These are phyloP conservation scores for Chanos chanos DNA, from an alignment of 2,797 vertebrate genomes.

Conservation along the genomic window DNA sequence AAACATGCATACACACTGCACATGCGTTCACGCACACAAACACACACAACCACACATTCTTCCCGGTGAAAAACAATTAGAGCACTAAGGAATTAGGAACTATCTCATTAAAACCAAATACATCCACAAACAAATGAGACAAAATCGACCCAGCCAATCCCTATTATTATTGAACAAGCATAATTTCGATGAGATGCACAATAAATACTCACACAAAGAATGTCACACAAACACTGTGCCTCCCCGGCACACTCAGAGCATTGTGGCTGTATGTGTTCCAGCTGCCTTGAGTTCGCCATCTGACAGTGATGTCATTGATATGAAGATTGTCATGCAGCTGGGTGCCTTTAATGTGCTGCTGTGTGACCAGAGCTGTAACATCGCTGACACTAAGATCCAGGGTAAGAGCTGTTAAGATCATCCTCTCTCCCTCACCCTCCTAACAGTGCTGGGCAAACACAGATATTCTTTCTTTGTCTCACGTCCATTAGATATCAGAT, in stretches of 20 bases:
- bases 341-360: conserved; percentile 84
- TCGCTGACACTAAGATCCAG: conserved; percentile 88
- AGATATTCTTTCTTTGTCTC: no score
- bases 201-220: no score
- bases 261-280: conserved; percentile 45
- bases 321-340: conserved; percentile 80
- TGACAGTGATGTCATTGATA: conserved; percentile 68
- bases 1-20: conserved; percentile 42
- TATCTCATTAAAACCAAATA: no score
- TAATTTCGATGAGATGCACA: no score
- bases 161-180: no score
- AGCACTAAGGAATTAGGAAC: no score
- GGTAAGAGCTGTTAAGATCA: conserved; percentile 62
- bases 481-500: no score
- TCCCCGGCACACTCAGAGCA: not conserved
- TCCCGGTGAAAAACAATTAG: no score
- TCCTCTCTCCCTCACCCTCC: no score
- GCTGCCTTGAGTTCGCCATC: conserved; percentile 50
- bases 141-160: no score
- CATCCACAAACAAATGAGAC: no score
- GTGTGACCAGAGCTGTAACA: conserved; percentile 80
- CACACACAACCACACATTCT: not conserved
- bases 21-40: not conserved
- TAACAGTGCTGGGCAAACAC: no score
- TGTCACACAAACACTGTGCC: not conserved